Base-by-base conservation (phyloP, 2,888 invertebrate species). In the Pseudococcus longispinus region DNA sequence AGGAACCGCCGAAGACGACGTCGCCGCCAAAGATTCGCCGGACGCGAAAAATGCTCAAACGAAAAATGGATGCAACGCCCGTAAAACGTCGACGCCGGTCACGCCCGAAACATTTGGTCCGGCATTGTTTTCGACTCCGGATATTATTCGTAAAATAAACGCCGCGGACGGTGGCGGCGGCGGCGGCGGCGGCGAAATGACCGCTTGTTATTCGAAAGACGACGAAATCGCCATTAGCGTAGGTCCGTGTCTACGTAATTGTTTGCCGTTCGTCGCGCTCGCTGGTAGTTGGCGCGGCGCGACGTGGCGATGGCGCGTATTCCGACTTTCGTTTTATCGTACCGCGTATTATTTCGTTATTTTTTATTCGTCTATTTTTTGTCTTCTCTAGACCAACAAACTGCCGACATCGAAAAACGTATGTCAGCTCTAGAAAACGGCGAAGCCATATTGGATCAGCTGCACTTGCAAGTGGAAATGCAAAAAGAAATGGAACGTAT, bases 101-200 rank as follows among this genome's bases (percentile, higher is more conserved):
- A 42, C 74, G 2, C 29, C 85, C 15, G 80, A 86, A 32, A 77
- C 46, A 0, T 86, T 92, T 55, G 92, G 92, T 4, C 92, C 95
- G 87, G 94, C 95, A 55, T 91, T 95, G 87, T 95, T 95, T 90
- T 95, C 95, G 8, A 94, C 95, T 70, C 95, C 95, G 26, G 95
- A 95, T 91, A 95, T 95, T 86, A 95, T 95, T 87, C 92, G 95
- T 89, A 92, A 95, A 89, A 94, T 95, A 20, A 88, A 88, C 83
- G 89, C 37, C 11, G 29, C 26, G 0, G 77, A 77, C 3, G 37
- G 77, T 37, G 77, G 20, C 9, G 42, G 32, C 23, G 42, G 29
- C 42, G 77, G 77, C 77, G 77, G 20, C 9, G 42, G 32, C 23
- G 42, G 29, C 42, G 77, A 32, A 32, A 74, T 18, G n/a, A 32